Conservation (phyloP, 1,140 invertebrate species). For the Drosophila persimilis region DNA sequence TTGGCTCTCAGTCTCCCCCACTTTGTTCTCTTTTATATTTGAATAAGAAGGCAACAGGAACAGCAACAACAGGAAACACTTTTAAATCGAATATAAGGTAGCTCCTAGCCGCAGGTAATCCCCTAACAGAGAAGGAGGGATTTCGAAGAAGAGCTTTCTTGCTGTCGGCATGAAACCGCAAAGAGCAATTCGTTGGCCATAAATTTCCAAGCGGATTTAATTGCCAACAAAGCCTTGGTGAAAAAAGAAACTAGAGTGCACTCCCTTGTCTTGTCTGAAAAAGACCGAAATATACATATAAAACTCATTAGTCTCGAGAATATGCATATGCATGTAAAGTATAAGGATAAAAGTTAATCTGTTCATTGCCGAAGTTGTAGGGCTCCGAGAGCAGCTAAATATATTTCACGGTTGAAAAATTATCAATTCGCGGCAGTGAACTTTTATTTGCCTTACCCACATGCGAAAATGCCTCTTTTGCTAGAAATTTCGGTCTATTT, state of each 20-base stretch:
- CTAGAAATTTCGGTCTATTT: constrained; percentile 26
- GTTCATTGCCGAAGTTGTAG: too few relatives aligned
- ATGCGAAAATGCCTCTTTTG: not conserved
- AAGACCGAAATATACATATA: constrained; percentile 30
- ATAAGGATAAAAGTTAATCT: too few relatives aligned
- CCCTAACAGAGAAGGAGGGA: constrained; percentile 3
- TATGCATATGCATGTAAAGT: constrained; percentile 8
- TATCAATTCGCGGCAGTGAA: too few relatives aligned
- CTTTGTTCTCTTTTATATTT: constrained; percentile 25
- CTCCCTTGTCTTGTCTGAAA: constrained; percentile 35
- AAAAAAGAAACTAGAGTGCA: constrained; percentile 35
- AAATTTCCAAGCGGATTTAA: constrained; percentile 63
- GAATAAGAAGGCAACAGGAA: not conserved
- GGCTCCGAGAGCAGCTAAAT: too few relatives aligned
- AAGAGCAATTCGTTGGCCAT: constrained; percentile 65
- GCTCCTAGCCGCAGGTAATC: constrained; percentile 16
- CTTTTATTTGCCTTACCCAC: too few relatives aligned
- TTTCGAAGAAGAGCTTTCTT: constrained; percentile 31
- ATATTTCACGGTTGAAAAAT: too few relatives aligned
- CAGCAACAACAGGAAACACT: constrained; percentile 22
- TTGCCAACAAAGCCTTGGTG: constrained; percentile 34
- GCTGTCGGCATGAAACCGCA: constrained; percentile 41
- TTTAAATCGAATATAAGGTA: constrained; percentile 61
- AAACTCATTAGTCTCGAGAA: constrained; percentile 43
- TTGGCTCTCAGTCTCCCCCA: constrained; percentile 34